Conservation (phyloP, 2,797 vertebrate species). For the Hozukius guyotensis region DNA sequence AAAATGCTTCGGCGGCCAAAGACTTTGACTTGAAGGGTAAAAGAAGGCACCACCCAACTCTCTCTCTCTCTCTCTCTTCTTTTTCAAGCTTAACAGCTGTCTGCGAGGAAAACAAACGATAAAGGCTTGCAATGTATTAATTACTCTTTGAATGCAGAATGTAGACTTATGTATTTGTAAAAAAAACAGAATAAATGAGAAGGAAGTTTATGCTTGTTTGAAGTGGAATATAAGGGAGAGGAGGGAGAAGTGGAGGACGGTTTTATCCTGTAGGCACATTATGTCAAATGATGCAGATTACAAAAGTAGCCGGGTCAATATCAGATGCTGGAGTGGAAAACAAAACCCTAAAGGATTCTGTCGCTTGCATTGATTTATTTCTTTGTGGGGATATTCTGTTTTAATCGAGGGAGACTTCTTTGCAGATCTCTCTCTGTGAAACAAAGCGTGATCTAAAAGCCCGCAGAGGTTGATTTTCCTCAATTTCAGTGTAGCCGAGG, state of each 20-base stretch:
- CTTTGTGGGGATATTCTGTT: conserved; percentile 10
- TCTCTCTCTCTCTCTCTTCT: neutral
- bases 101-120: conserved; percentile 43
- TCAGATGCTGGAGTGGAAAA: conserved; percentile 32
- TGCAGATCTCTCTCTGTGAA: conserved; percentile 16
- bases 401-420: neutral
- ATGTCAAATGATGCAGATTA: conserved; percentile 42
- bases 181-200: conserved; percentile 36
- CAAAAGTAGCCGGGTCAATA: conserved; percentile 29
- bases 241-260: neutral
- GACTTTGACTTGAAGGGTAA: conserved; percentile 69
- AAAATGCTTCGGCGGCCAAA: conserved; percentile 66
- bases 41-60: conserved; percentile 42
- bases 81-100: conserved; percentile 37
- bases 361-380: conserved; percentile 36
- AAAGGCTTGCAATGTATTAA: conserved; percentile 43
- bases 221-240: conserved; percentile 18
- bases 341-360: conserved; percentile 29
- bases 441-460: conserved; percentile 24
- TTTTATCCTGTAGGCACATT: conserved; percentile 22
- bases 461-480: conserved; percentile 14
- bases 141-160: conserved; percentile 36
- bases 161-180: conserved; percentile 17
- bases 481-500: conserved; percentile 25
- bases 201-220: conserved; percentile 10